Percentiles rank a stretch among this genome's conserved stretches.
These are phyloP conservation scores for Tribolium freemani DNA, from an alignment of 2,888 invertebrate genomes.

Conservation along the genomic window DNA sequence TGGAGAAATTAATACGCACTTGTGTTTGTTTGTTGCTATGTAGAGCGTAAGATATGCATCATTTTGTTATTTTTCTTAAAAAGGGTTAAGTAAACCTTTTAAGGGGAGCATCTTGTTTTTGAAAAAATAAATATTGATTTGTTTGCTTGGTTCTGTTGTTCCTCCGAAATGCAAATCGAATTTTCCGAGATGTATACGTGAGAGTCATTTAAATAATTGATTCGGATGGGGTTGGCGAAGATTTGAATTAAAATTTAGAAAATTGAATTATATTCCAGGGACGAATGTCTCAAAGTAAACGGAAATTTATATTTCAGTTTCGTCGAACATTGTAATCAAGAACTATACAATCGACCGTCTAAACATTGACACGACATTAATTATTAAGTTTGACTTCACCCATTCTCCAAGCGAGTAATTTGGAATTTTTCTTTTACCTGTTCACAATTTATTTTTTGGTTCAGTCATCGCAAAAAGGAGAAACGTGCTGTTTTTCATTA, in stretches of 20 bases:
- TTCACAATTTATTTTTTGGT: background rate
- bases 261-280: slow-evolving; percentile 46
- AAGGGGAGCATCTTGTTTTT: background rate
- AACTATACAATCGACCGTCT: slow-evolving; percentile 7
- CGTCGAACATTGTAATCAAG: slow-evolving; percentile 17
- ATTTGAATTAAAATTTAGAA: slow-evolving; percentile 53
- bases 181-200: slow-evolving; percentile 33
- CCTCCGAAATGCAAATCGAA: slow-evolving; percentile 31
- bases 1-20: no score
- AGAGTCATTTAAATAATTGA: slow-evolving; percentile 54
- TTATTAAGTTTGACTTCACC: background rate
- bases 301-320: slow-evolving; percentile 35
- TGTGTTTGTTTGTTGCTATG: no score
- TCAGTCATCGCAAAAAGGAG: background rate
- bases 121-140: slow-evolving; percentile 29
- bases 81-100: no score
- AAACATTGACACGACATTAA: slow-evolving; percentile 28
- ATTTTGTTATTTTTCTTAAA: no score
- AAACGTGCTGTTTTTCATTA: slow-evolving; percentile 21
- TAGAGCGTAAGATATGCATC: no score
- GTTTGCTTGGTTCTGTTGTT: slow-evolving; percentile 30
- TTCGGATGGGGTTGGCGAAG: slow-evolving; percentile 46
- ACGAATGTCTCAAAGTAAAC: slow-evolving; percentile 34
- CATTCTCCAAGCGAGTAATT: background rate
- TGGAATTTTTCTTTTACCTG: background rate